Percentiles rank a stretch among this genome's conserved stretches.
Conservation (phyloP, 2,888 invertebrate genomes). For the Congeria kusceri region DNA sequence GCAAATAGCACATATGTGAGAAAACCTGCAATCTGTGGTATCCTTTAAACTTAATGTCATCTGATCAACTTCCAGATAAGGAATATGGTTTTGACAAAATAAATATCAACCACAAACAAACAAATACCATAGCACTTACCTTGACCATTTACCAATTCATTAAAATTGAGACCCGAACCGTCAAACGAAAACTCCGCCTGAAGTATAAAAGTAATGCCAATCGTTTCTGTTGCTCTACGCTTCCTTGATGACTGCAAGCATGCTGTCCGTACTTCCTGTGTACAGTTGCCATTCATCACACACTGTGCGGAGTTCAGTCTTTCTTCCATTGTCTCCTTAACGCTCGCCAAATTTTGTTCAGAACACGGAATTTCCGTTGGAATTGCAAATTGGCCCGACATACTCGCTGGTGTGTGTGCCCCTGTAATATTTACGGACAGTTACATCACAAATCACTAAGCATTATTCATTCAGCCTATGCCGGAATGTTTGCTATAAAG, state of each 20-base stretch:
- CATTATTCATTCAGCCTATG: no score
- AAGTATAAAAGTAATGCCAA: background rate
- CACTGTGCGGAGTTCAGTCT: background rate
- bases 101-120: no score
- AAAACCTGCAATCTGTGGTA: no score
- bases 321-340: background rate
- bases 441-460: no score
- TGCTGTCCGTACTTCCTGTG: background rate
- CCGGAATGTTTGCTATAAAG: no score
- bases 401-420: no score
- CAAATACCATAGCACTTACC: background rate
- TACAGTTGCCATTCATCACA: background rate
- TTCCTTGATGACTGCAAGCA: background rate
- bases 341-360: background rate
- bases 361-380: background rate
- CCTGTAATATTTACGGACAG: no score
- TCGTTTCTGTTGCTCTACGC: background rate
- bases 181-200: background rate
- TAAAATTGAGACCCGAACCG: constrained; percentile 2
- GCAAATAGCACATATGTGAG: no score
- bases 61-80: no score
- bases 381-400: no score
- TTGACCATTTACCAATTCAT: background rate
- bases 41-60: no score
- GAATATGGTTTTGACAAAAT: no score